These are phyloP conservation scores for Matsumurasca onukii DNA, from an alignment of 1,140 invertebrate genomes.

Conservation along the genomic window DNA sequence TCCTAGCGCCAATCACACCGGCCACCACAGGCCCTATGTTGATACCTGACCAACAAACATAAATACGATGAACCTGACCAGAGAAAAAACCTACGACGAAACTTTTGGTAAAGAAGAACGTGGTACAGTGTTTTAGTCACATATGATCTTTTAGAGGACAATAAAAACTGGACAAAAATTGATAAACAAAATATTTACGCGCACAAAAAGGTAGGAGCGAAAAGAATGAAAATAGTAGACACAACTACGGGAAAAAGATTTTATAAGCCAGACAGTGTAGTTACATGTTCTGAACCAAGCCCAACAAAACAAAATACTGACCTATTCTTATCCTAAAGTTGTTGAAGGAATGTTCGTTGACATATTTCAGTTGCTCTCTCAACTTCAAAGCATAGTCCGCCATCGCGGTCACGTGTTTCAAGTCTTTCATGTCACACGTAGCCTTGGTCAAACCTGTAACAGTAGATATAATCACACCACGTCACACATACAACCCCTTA, in stretches of 20 bases:
- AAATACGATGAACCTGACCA: conserved; percentile 6
- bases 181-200: too few species aligned
- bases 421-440: conserved; percentile 75
- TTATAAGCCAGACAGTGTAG: too few species aligned
- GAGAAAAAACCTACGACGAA: not conserved
- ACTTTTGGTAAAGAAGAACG: not conserved
- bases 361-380: conserved; percentile 80
- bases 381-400: conserved; percentile 89
- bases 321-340: conserved; percentile 93
- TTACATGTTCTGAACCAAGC: too few species aligned
- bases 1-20: conserved; percentile 91
- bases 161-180: too few species aligned
- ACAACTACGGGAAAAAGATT: too few species aligned
- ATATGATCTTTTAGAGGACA: too few species aligned
- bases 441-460: conserved; percentile 69
- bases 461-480: too few species aligned
- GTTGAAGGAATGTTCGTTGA: conserved; percentile 97
- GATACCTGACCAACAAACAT: conserved; percentile 63
- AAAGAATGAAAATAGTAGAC: too few species aligned
- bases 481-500: too few species aligned
- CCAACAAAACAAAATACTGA: conserved; percentile 49
- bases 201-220: too few species aligned
- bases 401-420: conserved; percentile 82
- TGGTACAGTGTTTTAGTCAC: too few species aligned
- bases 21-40: conserved; percentile 94